phyloP scores from a whole-genome alignment of 2,797 vertebrate species.

The Coendou prehensilis region DNA sequence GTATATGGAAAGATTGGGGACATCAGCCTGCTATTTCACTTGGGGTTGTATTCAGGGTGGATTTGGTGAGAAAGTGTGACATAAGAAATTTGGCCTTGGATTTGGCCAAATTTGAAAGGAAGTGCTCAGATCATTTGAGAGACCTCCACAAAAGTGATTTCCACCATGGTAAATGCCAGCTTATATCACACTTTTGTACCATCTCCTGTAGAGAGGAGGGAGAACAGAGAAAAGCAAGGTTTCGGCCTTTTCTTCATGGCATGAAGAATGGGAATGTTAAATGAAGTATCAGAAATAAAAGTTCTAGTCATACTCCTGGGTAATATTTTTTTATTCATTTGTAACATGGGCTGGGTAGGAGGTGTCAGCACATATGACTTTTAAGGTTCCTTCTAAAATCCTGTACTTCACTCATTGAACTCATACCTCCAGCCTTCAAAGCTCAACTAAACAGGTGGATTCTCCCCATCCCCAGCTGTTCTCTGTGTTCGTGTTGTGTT shows the following conservation, averaged over 20 bases:
- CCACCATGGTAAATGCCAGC: background rate
- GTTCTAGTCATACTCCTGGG: background rate
- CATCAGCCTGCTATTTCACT: background rate
- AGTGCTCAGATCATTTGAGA: conserved; percentile 34
- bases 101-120: conserved; percentile 63
- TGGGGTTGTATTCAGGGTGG: background rate
- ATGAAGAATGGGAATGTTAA: background rate
- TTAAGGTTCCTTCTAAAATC: background rate
- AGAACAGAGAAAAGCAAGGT: background rate
- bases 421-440: background rate
- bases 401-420: background rate
- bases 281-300: background rate
- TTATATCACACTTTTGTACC: background rate
- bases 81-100: conserved; percentile 33
- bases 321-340: background rate
- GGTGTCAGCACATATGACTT: background rate
- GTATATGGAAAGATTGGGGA: background rate
- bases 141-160: background rate
- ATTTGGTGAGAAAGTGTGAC: background rate
- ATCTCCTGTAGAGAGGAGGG: background rate
- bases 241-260: background rate
- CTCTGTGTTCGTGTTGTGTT: background rate
- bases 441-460: background rate
- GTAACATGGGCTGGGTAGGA: background rate
- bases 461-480: background rate